These are phyloP conservation scores for Mesembrinibis cayennensis DNA, from an alignment of 2,113 vertebrate species.

Conservation along the genomic window DNA sequence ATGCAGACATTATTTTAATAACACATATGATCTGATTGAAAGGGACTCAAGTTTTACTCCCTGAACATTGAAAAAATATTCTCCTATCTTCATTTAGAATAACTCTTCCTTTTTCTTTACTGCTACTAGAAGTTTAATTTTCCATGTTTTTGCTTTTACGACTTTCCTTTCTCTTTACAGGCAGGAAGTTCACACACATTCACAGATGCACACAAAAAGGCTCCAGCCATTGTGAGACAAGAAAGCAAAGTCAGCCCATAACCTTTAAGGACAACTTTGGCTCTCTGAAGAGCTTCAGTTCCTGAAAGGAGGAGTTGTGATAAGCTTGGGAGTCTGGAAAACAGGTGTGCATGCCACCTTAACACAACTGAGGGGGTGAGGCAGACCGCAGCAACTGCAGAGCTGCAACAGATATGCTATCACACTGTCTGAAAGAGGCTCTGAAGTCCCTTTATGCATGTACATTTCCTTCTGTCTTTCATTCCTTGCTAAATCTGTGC, in stretches of 20 bases:
- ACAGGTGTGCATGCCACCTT: neutral
- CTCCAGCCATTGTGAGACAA: neutral
- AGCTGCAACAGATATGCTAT: neutral
- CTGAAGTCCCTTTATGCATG: neutral
- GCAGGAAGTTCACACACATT: neutral
- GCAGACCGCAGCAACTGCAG: neutral
- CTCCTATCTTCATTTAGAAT: neutral
- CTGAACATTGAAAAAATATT: neutral
- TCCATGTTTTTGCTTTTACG: neutral
- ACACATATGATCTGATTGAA: neutral
- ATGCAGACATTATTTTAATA: neutral
- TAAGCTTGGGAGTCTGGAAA: neutral
- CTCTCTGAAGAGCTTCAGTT: neutral
- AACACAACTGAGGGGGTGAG: neutral
- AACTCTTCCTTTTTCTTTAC: neutral
- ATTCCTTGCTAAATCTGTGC: neutral
- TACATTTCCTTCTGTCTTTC: neutral
- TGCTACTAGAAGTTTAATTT: neutral
- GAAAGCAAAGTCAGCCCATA: neutral
- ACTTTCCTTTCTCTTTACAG: neutral
- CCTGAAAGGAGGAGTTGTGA: neutral
- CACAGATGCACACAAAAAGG: neutral
- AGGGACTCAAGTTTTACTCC: neutral
- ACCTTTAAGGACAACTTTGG: neutral
- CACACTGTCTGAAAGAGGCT: neutral